These are phyloP conservation scores for Leptopilina clavipes DNA, from an alignment of 1,140 invertebrate species.

Conservation along the genomic window DNA sequence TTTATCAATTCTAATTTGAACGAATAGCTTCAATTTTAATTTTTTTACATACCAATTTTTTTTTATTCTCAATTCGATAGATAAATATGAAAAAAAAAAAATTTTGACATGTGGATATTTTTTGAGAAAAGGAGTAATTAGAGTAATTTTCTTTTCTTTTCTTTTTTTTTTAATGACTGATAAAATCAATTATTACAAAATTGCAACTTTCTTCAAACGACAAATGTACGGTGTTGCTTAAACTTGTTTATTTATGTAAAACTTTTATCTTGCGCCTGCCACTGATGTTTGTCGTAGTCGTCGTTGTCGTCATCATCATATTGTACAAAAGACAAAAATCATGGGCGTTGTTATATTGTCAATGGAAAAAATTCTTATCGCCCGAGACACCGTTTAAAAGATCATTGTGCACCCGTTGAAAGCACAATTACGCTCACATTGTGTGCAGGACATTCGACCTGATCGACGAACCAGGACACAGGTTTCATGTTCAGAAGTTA, in stretches of 20 bases:
- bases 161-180: neutral
- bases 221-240: neutral
- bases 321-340: neutral
- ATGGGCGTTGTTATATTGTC: slow-evolving; percentile 14
- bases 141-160: no score
- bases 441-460: slow-evolving; percentile 51
- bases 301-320: no score
- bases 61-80: no score
- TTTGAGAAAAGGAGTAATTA: no score
- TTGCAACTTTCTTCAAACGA: neutral
- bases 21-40: no score
- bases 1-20: no score
- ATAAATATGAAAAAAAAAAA: no score
- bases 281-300: neutral
- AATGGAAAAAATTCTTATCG: slow-evolving; percentile 15
- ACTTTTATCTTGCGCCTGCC: neutral
- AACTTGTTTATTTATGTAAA: slow-evolving; percentile 8
- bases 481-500: slow-evolving; percentile 41
- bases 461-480: slow-evolving; percentile 66
- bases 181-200: slow-evolving; percentile 22
- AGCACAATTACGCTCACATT: slow-evolving; percentile 31
- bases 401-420: slow-evolving; percentile 29
- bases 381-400: neutral
- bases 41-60: no score
- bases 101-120: no score